Base-by-base conservation (phyloP, 1,140 invertebrate genomes). In the Xylocopa sonorina region DNA sequence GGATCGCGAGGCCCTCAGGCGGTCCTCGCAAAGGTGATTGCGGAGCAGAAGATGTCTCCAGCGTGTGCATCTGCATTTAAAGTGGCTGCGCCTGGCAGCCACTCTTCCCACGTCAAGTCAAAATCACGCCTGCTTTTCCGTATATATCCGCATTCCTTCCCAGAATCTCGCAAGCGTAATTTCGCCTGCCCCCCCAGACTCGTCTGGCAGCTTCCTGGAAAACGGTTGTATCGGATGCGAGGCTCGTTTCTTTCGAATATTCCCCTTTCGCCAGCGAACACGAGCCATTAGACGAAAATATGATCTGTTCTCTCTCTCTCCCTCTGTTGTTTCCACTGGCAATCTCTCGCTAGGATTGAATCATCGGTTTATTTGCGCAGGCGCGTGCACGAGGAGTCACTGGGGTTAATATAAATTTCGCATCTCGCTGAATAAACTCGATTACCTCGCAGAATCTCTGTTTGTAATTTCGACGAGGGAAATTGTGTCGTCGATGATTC, bases 21-120 rank as follows among this genome's bases (percentile, higher is more conserved):
- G n/a, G 41, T 66, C 51, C 51, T 68, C 72, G 50, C 60, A 48
- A 50, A 77, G 64, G 48, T 77, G 48, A 69, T 77, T 77, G 75
- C 71, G 51, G 53, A 71, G 75, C 18, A 60, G 51, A 72, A 51
- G 71, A 75, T 72, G 82, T 84, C 82, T 83, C 60, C 72, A 53
- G 55, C 67, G 57, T 67, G 73, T 75, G 84, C 84, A 86, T 86
- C 84, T 86, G 84, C 84, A 86, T 86, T 86, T 85, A 85, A 86
- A 86, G 84, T 86, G 83, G 83, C 75, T 82, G 83, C 34, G 80
- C 80, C 82, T 79, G 84, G 79, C 83, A 85, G 83, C 80, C 82
- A 80, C 73, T 77, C 83, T 84, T 76, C 68, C 71, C 63, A 43
- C 63, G 78, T 80, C 78, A 80, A 80, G 73, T 80, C 83, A 80